These are phyloP conservation scores for Micromesistius poutassou DNA, from an alignment of 2,797 vertebrate species.

Conservation along the genomic window DNA sequence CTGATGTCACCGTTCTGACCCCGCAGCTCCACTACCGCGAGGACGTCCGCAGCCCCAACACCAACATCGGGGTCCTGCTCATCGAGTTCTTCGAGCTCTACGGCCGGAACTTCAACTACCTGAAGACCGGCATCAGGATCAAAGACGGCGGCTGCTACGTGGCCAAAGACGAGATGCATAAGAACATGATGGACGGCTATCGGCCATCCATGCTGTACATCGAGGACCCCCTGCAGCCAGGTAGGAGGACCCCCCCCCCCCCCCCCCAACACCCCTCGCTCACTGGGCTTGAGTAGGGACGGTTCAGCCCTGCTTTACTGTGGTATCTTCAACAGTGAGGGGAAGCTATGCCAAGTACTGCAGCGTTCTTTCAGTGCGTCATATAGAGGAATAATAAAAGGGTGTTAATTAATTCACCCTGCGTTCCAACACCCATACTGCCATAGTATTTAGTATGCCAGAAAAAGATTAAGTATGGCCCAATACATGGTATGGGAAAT, in stretches of 20 bases:
- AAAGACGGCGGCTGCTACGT: slow-evolving; percentile 96
- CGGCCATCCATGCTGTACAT: slow-evolving; percentile 98
- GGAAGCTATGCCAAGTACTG: background rate
- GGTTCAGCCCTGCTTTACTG: background rate
- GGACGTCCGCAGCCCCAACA: slow-evolving; percentile 86
- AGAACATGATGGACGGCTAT: slow-evolving; percentile 94
- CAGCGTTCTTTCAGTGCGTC: background rate
- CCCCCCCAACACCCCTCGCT: background rate
- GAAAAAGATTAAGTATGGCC: too few relatives aligned
- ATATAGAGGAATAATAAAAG: background rate
- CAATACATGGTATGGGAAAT: too few relatives aligned
- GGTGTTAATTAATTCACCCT: background rate
- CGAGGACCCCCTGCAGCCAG: slow-evolving; percentile 94
- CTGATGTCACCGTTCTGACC: background rate
- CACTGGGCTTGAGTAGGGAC: background rate
- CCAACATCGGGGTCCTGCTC: slow-evolving; percentile 95
- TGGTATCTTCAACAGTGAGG: background rate
- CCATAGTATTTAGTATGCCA: too few relatives aligned
- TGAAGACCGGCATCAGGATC: slow-evolving; percentile 98
- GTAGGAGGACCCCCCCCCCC: slow-evolving; percentile 60
- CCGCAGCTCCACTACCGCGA: slow-evolving; percentile 90
- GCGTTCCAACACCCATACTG: too few relatives aligned
- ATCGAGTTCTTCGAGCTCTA: slow-evolving; percentile 99
- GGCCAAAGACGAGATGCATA: slow-evolving; percentile 97
- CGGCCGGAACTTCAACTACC: slow-evolving; percentile 96